phyloP scores from a whole-genome alignment of 2,113 vertebrate species.

The Phocoena phocoena region DNA sequence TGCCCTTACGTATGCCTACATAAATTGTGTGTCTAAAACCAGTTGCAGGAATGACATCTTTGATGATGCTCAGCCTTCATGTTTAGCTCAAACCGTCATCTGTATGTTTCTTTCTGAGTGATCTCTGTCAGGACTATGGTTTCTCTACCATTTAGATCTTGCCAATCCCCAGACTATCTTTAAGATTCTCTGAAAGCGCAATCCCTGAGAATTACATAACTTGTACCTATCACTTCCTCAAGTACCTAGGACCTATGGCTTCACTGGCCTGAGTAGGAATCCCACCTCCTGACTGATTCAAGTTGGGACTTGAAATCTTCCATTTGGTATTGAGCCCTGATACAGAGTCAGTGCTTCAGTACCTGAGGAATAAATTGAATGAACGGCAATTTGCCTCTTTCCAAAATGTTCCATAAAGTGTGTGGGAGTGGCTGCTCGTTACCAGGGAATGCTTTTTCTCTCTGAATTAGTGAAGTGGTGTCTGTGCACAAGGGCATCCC shows the following conservation, averaged over 20 bases:
- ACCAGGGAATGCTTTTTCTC: neutral
- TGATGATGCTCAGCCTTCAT: neutral
- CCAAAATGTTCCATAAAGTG: neutral
- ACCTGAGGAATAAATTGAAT: neutral
- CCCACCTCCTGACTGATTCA: neutral
- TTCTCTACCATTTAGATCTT: neutral
- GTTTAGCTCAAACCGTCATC: neutral
- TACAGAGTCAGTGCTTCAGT: neutral
- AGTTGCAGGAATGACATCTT: neutral
- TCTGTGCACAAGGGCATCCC: neutral
- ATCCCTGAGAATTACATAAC: neutral
- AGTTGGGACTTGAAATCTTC: neutral
- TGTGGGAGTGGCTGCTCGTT: neutral
- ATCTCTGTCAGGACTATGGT: neutral
- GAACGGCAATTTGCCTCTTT: neutral
- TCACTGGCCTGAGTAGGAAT: neutral
- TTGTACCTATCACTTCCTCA: neutral
- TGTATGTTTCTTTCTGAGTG: neutral
- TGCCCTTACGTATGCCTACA: neutral
- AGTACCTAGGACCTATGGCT: neutral
- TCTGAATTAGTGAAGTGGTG: neutral
- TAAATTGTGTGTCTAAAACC: neutral
- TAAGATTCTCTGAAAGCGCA: neutral
- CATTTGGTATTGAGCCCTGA: neutral
- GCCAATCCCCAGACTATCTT: neutral